A percentile compares a stretch with the other conserved stretches of the same genome.
These are phyloP conservation scores for Erythrolamprus reginae DNA, from an alignment of 2,113 vertebrate genomes.

Conservation along the genomic window DNA sequence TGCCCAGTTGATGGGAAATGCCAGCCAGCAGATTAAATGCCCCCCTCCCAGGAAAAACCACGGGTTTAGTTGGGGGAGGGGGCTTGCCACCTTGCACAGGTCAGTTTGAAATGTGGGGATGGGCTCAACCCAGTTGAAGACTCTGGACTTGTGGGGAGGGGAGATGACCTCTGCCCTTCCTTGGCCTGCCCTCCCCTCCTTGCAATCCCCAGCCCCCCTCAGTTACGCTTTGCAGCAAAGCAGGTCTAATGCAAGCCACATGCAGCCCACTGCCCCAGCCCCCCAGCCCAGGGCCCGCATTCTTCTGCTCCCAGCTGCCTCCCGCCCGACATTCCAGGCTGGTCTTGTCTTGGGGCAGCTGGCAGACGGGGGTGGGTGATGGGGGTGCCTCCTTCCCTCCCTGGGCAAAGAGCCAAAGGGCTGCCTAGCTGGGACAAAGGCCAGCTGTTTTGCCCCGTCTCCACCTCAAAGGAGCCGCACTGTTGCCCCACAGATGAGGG, in stretches of 20 bases:
- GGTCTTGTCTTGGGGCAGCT: not conserved
- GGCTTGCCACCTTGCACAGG: not conserved
- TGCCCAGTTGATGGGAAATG: not conserved
- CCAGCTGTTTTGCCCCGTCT: not conserved
- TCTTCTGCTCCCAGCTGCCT: not conserved
- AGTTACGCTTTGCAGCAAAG: not conserved
- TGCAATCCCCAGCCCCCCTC: not conserved
- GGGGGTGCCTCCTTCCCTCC: not conserved
- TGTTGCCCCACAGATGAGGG: not conserved
- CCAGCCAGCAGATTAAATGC: too few species aligned
- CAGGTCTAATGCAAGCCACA: not conserved
- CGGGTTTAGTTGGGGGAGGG: not conserved
- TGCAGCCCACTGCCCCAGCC: not conserved
- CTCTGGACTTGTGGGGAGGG: not conserved
- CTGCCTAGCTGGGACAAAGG: too few species aligned
- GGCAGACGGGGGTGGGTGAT: not conserved
- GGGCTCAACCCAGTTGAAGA: not conserved
- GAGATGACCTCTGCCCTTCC: not conserved
- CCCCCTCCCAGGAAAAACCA: not conserved
- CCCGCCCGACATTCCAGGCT: not conserved
- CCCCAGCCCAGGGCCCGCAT: not conserved
- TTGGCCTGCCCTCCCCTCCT: not conserved
- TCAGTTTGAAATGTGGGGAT: not conserved
- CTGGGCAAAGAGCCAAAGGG: not conserved
- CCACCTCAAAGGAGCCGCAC: not conserved